Base-by-base conservation (phyloP, 2,888 invertebrate genomes). In the Drosophila vallismaia region DNA sequence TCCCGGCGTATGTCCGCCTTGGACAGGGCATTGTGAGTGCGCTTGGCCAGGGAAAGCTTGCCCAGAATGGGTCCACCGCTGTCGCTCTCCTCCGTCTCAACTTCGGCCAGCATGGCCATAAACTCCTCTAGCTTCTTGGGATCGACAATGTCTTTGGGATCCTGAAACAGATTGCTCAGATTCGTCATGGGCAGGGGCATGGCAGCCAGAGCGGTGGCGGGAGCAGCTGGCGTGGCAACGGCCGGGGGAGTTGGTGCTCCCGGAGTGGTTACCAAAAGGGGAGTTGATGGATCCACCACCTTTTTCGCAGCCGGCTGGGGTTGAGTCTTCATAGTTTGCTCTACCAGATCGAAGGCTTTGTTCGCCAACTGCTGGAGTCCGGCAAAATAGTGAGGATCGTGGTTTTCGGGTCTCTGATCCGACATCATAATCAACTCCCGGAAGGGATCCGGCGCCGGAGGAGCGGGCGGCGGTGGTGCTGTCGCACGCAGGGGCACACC, bases 1-100 rank as follows among this genome's bases (percentile, higher is more conserved):
- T 77, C 78, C 2, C 82, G 85, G n/a, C 77, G 64, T 6, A 90
- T 84, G 40, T 88, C 80, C 46, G 86, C 88, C 58, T 89, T 89
- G 12, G 90, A 88, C 9, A 92, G 79, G 0, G 95, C 95, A 0
- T 94, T 94, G 56, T 94, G 94, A 0, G 95, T 95, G n/a, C 95
- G 91, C 8, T 94, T 92, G 2, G 94, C 94, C 50, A 95, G 92
- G 0, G 95, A 94, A 0, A 95, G 92, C 57, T 94, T 93, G 0
- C 95, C 95, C 69, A 95, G 90, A 38, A 95, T 91, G n/a, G 94
- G 94, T 0, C 93, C 93, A 60, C 94, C 94, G 77, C 86, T 88
- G 79, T 91, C 91, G 67, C 91, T 91, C 60, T 91, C 92, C 68
- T 92, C 92, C 0, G 92, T 92, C 50, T 92, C 92, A 2, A 92